Conservation (phyloP, 1,140 invertebrate species). For the Rhyacophila brunnea region DNA sequence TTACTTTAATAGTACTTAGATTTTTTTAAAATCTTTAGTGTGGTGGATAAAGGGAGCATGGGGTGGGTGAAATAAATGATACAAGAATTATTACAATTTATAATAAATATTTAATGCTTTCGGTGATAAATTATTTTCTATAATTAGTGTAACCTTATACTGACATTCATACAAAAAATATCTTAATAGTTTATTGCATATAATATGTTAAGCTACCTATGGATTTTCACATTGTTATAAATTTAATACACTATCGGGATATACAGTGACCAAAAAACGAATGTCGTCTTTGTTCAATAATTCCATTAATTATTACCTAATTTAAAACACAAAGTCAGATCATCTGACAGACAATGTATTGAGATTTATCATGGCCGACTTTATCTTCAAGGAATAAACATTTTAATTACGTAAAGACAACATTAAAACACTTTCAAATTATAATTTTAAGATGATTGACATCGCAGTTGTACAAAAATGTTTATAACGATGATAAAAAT, state of each 20-base stretch:
- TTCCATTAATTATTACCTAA: constrained; percentile 6
- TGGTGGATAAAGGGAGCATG: neutral
- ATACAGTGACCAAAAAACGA: constrained; percentile 21
- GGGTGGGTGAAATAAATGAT: neutral
- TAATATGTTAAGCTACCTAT: constrained; percentile 25
- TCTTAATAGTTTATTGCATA: constrained; percentile 27
- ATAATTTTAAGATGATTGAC: too few relatives aligned
- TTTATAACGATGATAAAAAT: too few relatives aligned
- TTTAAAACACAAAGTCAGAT: constrained; percentile 10
- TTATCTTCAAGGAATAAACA: too few relatives aligned
- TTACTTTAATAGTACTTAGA: too few relatives aligned
- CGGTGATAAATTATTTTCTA: constrained; percentile 25
- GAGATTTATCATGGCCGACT: neutral
- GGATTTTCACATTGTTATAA: constrained; percentile 4
- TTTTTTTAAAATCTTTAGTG: too few relatives aligned
- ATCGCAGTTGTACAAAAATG: too few relatives aligned
- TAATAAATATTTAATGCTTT: constrained; percentile 29
- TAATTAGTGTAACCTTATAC: constrained; percentile 12
- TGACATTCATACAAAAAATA: constrained; percentile 29
- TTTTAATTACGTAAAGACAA: too few relatives aligned
- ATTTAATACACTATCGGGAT: constrained; percentile 7
- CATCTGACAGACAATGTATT: constrained; percentile 11
- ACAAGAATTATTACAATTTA: constrained; percentile 14
- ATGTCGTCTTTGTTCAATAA: constrained; percentile 17
- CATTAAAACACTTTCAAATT: too few relatives aligned